Percentiles rank a stretch among this genome's conserved stretches.
Evolutionary conservation across 2,797 vertebrate species (phyloP).

Genomic region (Petrocephalus schoutedeni): DNA sequence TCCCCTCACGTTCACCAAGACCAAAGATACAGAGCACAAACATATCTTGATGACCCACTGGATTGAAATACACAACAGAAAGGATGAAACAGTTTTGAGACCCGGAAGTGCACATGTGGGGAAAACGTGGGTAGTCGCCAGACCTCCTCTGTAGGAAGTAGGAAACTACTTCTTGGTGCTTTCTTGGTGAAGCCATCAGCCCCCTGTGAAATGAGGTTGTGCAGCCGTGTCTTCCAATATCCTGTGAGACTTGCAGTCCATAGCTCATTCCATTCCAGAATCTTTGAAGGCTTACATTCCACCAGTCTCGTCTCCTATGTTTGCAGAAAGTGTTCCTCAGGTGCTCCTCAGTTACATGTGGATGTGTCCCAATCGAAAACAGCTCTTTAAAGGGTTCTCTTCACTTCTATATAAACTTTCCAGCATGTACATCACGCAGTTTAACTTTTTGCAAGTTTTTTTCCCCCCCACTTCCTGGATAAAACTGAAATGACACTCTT

Average conservation of each 20-base stretch:
- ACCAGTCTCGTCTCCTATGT: background rate
- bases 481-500: background rate
- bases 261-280: background rate
- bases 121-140: background rate
- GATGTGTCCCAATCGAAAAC: background rate
- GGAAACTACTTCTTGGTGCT: background rate
- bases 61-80: slow-evolving; percentile 5
- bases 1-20: background rate
- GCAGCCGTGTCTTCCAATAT: background rate
- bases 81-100: background rate
- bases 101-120: background rate
- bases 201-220: background rate
- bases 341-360: background rate
- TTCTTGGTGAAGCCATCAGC: background rate
- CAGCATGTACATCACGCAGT: background rate
- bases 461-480: background rate
- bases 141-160: background rate
- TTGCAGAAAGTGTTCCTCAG: background rate
- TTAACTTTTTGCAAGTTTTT: slow-evolving; percentile 7
- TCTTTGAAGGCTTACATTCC: background rate
- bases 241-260: background rate
- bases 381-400: background rate
- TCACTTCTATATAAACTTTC: background rate
- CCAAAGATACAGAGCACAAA: background rate
- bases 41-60: background rate